Conservation (phyloP, 1,140 invertebrate genomes). For the Diachasma alloeum region DNA sequence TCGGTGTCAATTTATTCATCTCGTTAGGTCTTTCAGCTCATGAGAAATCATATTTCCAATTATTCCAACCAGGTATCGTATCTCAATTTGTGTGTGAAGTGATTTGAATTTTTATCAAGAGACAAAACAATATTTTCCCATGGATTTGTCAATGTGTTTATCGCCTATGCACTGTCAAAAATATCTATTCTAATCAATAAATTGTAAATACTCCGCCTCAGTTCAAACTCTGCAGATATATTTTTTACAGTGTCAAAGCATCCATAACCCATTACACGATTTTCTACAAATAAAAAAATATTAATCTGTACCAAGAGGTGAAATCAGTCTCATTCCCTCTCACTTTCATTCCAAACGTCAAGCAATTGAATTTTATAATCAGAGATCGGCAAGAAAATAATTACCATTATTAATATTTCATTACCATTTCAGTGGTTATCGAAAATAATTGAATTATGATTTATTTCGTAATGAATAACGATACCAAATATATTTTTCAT, state of each 20-base stretch:
- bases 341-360: not conserved
- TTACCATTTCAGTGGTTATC: too few relatives aligned
- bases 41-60: not conserved
- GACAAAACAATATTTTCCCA: not conserved
- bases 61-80: constrained; percentile 19
- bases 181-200: not conserved
- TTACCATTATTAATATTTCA: too few relatives aligned
- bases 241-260: not conserved
- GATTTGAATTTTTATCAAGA: not conserved
- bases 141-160: not conserved
- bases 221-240: not conserved
- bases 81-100: constrained; percentile 11
- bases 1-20: not conserved
- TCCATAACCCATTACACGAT: not conserved
- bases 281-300: not conserved
- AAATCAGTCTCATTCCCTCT: not conserved
- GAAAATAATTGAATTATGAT: too few relatives aligned
- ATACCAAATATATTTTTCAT: too few relatives aligned
- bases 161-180: not conserved
- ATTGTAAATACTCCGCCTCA: not conserved
- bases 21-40: constrained; percentile 19
- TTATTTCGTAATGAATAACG: too few relatives aligned
- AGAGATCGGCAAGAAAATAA: too few relatives aligned
- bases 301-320: not conserved
- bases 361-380: not conserved